A percentile compares a stretch with the other conserved stretches of the same genome.
These are phyloP conservation scores for Phrynosoma platyrhinos DNA, from an alignment of 2,113 vertebrate genomes.

Conservation along the genomic window DNA sequence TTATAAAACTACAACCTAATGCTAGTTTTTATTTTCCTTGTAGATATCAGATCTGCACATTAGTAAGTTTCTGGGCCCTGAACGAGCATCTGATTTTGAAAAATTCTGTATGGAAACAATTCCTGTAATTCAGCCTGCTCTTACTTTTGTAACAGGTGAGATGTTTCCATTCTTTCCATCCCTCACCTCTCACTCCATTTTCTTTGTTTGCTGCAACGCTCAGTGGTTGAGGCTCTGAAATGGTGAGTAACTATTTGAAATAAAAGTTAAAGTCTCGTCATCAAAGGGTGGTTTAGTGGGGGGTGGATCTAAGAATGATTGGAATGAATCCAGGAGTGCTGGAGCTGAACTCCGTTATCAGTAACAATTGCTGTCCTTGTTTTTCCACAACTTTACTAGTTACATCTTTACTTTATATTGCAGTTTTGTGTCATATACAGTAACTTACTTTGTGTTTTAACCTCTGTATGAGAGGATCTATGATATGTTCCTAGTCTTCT, in stretches of 20 bases:
- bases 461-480: background rate
- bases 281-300: too few species aligned
- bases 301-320: background rate
- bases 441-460: background rate
- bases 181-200: background rate
- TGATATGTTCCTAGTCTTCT: background rate
- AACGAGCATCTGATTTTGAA: slow-evolving; percentile 88
- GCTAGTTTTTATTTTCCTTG: slow-evolving; percentile 10
- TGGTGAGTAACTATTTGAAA: background rate
- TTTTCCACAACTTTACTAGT: background rate
- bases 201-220: background rate
- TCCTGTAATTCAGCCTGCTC: slow-evolving; percentile 86
- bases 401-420: background rate
- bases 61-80: slow-evolving; percentile 89
- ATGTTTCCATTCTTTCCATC: background rate
- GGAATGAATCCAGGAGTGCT: background rate
- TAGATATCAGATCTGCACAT: slow-evolving; percentile 96
- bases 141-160: slow-evolving; percentile 95
- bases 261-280: background rate
- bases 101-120: slow-evolving; percentile 93
- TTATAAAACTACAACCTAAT: background rate
- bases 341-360: background rate
- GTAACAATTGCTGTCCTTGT: background rate
- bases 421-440: background rate
- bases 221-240: background rate